Evolutionary conservation across 2,888 invertebrate species (phyloP).

Genomic region (Lamellibrachia satsuma): DNA sequence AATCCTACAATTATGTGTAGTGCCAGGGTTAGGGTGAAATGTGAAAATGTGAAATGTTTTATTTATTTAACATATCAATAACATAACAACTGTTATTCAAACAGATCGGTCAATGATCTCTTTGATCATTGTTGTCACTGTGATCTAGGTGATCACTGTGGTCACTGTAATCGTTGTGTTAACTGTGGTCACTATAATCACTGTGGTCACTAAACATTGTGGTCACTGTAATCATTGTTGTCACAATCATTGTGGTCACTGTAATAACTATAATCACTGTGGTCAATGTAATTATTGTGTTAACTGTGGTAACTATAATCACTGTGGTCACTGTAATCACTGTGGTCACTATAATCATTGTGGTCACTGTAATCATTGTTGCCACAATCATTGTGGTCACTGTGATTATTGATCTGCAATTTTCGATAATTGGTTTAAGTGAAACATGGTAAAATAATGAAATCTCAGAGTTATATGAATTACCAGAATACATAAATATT

Average conservation of each 20-base stretch:
- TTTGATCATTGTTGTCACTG: not conserved
- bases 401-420: not conserved
- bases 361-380: not conserved
- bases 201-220: not conserved
- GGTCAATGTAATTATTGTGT: not conserved
- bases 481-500: too few species aligned
- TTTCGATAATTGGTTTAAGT: not conserved
- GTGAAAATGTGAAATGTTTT: too few species aligned
- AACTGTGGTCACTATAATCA: not conserved
- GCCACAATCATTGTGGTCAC: not conserved
- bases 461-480: too few species aligned
- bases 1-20: too few species aligned
- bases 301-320: not conserved
- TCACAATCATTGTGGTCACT: not conserved
- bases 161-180: not conserved
- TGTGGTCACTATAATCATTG: not conserved
- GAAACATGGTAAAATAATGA: too few species aligned
- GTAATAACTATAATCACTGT: not conserved
- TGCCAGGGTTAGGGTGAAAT: too few species aligned
- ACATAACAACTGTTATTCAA: not conserved
- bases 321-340: not conserved
- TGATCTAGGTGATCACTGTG: too few species aligned
- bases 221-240: not conserved
- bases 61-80: too few species aligned
- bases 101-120: not conserved